phyloP scores from a whole-genome alignment of 1,140 invertebrate genomes.

The Drosophila simulans region DNA sequence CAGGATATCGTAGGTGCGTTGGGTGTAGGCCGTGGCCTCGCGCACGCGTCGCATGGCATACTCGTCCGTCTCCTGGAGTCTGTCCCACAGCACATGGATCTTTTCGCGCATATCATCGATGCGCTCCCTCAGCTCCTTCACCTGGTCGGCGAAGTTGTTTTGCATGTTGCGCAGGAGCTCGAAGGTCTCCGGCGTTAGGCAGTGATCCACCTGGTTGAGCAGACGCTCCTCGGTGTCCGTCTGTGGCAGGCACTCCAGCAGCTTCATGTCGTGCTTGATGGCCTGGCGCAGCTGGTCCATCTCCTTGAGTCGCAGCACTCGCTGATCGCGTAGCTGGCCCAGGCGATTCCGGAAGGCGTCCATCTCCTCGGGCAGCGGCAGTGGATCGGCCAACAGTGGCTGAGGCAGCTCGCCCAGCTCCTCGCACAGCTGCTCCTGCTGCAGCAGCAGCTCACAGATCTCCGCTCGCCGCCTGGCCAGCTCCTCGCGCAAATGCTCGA shows the following conservation, averaged over 20 bases:
- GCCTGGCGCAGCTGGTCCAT: conserved; percentile 45
- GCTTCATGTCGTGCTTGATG: conserved; percentile 58
- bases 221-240: conserved; percentile 58
- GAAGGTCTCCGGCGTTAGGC: conserved; percentile 56
- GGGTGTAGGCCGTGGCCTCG: conserved; percentile 69
- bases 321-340: conserved; percentile 30
- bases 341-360: conserved; percentile 51
- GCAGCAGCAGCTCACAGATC: conserved; percentile 62
- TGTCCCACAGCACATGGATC: conserved; percentile 87
- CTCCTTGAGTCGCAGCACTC: conserved; percentile 31
- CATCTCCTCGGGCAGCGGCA: conserved; percentile 56
- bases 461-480: conserved; percentile 46
- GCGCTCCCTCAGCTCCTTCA: conserved; percentile 79
- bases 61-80: conserved; percentile 83
- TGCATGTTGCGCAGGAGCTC: conserved; percentile 47
- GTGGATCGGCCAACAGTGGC: conserved; percentile 59
- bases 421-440: conserved; percentile 67
- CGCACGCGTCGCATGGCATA: conserved; percentile 36
- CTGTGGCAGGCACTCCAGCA: conserved; percentile 44
- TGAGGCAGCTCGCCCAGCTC: conserved; percentile 59
- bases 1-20: conserved; percentile 85
- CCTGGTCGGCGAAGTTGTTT: conserved; percentile 43
- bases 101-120: conserved; percentile 85
- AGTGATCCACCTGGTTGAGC: conserved; percentile 59
- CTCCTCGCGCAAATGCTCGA: conserved; percentile 55